Percentiles rank a stretch among this genome's conserved stretches.
Evolutionary conservation across 2,888 invertebrate species (phyloP).

Genomic region (Dryomyza anilis): DNA sequence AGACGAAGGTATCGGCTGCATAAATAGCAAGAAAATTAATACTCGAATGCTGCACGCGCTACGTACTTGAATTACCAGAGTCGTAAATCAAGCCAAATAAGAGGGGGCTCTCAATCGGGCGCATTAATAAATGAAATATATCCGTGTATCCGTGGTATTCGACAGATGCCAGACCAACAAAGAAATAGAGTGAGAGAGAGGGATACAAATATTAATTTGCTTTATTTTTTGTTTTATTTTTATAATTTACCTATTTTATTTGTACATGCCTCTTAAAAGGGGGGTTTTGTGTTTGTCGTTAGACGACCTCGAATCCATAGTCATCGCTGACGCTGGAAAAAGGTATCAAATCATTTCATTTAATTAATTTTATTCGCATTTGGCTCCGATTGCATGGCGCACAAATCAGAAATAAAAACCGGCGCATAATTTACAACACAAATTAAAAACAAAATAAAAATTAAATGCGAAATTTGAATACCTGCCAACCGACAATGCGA

Average conservation of each 20-base stretch:
- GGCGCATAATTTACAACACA: conserved; percentile 55
- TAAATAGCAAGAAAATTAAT: no score
- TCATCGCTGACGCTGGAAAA: not conserved
- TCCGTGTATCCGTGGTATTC: no score
- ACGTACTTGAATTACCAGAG: conserved; percentile 21
- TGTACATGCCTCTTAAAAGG: no score
- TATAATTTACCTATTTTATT: no score
- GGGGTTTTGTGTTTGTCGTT: no score
- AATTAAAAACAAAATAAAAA: conserved; percentile 42
- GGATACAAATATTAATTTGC: not conserved
- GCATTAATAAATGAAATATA: conserved; percentile 9
- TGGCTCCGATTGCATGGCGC: conserved; percentile 31
- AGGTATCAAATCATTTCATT: conserved; percentile 28
- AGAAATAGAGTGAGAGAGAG: not conserved
- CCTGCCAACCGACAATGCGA: not conserved
- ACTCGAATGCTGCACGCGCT: not conserved
- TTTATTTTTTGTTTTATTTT: not conserved
- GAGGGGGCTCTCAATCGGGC: not conserved
- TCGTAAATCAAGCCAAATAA: conserved; percentile 14
- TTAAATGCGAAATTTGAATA: conserved; percentile 26
- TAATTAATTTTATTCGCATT: conserved; percentile 27
- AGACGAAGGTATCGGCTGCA: no score
- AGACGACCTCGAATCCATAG: no score
- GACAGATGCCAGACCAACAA: not conserved
- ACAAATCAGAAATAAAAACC: conserved; percentile 57